phyloP scores from a whole-genome alignment of 2,797 vertebrate genomes.

The Poeciliopsis presidionis region DNA sequence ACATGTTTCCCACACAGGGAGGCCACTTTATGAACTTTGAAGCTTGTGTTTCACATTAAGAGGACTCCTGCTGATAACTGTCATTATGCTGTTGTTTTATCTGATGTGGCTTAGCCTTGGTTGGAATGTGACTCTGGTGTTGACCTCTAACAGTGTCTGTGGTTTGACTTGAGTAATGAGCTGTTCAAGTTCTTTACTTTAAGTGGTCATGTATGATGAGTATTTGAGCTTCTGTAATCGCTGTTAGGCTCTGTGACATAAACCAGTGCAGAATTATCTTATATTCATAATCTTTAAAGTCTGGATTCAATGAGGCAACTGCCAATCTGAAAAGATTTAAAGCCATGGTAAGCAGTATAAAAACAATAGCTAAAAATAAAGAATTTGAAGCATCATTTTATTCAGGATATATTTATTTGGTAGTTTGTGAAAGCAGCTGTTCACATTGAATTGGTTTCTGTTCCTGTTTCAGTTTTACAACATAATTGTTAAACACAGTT shows the following conservation, averaged over 20 bases:
- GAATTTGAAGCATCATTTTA: not conserved
- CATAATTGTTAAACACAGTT: not conserved
- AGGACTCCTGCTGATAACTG: conserved; percentile 57
- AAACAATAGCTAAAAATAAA: not conserved
- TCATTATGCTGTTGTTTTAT: conserved; percentile 66
- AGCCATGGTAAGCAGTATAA: not conserved
- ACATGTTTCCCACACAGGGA: conserved; percentile 61
- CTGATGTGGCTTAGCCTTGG: conserved; percentile 54
- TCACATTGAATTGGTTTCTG: not conserved
- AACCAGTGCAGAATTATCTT: not conserved
- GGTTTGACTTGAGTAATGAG: conserved; percentile 14
- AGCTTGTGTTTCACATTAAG: conserved; percentile 59
- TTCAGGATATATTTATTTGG: not conserved
- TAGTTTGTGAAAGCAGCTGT: not conserved
- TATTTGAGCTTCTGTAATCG: not conserved
- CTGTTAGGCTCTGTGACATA: conserved; percentile 4
- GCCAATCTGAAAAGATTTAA: not conserved
- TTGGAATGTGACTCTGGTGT: conserved; percentile 47
- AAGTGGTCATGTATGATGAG: conserved; percentile 6
- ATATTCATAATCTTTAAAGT: not conserved
- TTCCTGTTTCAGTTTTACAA: not conserved
- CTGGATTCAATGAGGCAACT: not conserved
- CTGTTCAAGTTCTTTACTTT: conserved; percentile 13
- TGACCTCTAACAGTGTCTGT: conserved; percentile 15
- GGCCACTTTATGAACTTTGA: conserved; percentile 63